These are phyloP conservation scores for Porphyrio hochstetteri DNA, from an alignment of 2,113 vertebrate genomes.

Conservation along the genomic window DNA sequence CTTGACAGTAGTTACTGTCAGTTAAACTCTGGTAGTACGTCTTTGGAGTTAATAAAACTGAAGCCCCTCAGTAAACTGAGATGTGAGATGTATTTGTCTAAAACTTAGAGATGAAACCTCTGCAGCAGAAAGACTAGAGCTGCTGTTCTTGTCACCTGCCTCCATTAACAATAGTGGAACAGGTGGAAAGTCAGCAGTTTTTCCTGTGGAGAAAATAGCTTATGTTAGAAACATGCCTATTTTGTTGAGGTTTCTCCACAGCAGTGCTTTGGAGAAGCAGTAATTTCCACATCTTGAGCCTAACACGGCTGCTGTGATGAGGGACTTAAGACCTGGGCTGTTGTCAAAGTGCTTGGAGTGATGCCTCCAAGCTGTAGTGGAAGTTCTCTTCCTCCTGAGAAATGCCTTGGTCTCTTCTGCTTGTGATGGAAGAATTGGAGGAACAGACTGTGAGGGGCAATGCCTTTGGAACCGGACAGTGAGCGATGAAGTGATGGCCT, in stretches of 20 bases:
- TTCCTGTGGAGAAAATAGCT: neutral
- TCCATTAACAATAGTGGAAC: neutral
- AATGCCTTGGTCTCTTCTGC: neutral
- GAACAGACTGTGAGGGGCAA: neutral
- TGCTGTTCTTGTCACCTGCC: neutral
- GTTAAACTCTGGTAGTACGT: neutral
- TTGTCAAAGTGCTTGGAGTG: neutral
- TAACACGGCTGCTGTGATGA: neutral
- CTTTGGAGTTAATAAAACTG: neutral
- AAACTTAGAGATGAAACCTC: neutral
- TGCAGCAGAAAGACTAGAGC: neutral
- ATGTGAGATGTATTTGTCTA: neutral
- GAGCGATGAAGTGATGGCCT: slow-evolving; percentile 57
- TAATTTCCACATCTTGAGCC: neutral
- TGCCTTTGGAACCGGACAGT: neutral
- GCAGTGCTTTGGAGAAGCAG: neutral
- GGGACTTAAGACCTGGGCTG: neutral
- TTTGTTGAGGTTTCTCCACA: neutral
- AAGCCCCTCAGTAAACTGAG: neutral
- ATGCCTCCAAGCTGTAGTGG: neutral
- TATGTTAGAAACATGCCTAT: neutral
- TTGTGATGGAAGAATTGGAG: neutral
- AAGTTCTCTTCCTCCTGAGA: neutral
- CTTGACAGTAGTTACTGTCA: neutral
- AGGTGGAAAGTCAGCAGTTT: neutral